phyloP scores from a whole-genome alignment of 2,888 invertebrate species.

The Tipula unca region DNA sequence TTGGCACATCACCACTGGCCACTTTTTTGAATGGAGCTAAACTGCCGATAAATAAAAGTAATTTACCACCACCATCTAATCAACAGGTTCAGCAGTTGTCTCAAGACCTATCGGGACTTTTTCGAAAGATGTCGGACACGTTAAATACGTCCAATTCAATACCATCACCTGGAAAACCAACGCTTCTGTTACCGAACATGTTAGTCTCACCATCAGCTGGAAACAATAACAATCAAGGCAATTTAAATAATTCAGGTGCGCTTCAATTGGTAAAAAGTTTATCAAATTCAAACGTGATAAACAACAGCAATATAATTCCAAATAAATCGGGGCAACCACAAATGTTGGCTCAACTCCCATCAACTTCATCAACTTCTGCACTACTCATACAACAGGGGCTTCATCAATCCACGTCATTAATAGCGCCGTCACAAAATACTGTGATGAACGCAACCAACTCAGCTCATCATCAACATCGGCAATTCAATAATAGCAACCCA shows the following conservation, averaged over 20 bases:
- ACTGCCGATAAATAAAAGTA: conserved; percentile 39
- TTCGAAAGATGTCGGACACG: conserved; percentile 23
- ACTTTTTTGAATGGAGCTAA: conserved; percentile 47
- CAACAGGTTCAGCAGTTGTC: conserved; percentile 29
- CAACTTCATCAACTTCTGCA: conserved; percentile 24
- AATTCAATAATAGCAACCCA: background rate
- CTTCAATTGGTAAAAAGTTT: conserved; percentile 21
- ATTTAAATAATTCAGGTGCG: conserved; percentile 28
- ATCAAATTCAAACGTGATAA: background rate
- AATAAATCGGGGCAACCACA: conserved; percentile 19
- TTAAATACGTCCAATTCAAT: background rate
- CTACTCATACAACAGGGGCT: conserved; percentile 20
- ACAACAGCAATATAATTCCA: conserved; percentile 23
- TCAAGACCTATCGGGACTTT: conserved; percentile 20
- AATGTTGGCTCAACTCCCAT: background rate
- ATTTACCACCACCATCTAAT: background rate
- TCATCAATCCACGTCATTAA: conserved; percentile 17
- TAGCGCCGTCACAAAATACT: background rate
- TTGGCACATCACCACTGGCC: conserved; percentile 48
- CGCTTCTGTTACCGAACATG: conserved; percentile 80
- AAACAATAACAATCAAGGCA: conserved; percentile 27
- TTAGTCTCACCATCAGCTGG: conserved; percentile 54
- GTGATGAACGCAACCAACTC: background rate
- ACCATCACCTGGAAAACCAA: conserved; percentile 52
- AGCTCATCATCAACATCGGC: background rate